Percentiles rank a stretch among this genome's conserved stretches.
Evolutionary conservation across 2,888 invertebrate species (phyloP).

Genomic region (Meandrusa payeni): DNA sequence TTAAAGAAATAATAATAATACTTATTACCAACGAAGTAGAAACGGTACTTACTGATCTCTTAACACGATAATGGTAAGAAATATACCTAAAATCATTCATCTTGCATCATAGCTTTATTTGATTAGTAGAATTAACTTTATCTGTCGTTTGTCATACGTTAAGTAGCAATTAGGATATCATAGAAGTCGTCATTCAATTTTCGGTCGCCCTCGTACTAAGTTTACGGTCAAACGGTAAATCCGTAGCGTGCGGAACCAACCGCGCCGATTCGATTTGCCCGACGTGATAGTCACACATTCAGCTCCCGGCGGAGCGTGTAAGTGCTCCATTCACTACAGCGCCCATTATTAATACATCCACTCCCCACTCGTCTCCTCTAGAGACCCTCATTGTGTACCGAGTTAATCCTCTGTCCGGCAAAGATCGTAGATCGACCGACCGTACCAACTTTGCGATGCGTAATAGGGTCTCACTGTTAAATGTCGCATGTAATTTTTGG

Average conservation of each 20-base stretch:
- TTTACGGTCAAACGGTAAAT: constrained; percentile 62
- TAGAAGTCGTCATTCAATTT: constrained; percentile 32
- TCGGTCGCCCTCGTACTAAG: constrained; percentile 40
- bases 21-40: too few species aligned
- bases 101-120: background rate
- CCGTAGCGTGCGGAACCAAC: constrained; percentile 58
- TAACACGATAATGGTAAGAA: too few species aligned
- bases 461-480: constrained; percentile 73
- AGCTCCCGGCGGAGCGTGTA: constrained; percentile 73
- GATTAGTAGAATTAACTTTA: background rate
- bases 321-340: constrained; percentile 74
- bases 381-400: constrained; percentile 68
- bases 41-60: too few species aligned
- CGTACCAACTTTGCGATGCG: constrained; percentile 69
- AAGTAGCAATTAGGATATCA: constrained; percentile 7
- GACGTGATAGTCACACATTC: constrained; percentile 77
- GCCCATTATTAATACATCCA: constrained; percentile 77
- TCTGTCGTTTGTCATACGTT: background rate
- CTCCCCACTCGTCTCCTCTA: constrained; percentile 61
- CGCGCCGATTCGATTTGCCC: constrained; percentile 74
- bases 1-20: too few species aligned
- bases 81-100: too few species aligned
- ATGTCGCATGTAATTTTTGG: constrained; percentile 77
- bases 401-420: constrained; percentile 73
- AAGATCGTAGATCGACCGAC: constrained; percentile 68